Percentiles rank a stretch among this genome's conserved stretches.
phyloP scores from a whole-genome alignment of 1,140 invertebrate species.

The Heliconius himera region DNA sequence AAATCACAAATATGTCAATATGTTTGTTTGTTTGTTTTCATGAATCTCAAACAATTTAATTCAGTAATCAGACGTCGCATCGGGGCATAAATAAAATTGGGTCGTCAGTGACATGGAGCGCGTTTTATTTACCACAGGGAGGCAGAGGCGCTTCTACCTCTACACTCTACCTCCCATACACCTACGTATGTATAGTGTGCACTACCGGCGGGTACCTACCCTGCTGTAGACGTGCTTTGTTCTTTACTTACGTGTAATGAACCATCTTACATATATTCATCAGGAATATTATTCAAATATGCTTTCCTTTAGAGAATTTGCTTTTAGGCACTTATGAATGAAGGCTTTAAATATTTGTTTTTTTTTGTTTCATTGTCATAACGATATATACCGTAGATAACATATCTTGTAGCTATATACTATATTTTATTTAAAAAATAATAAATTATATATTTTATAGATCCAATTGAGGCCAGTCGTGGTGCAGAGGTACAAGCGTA shows the following conservation, averaged over 20 bases:
- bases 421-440: too few relatives aligned
- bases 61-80: background rate
- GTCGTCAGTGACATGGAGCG: slow-evolving; percentile 15
- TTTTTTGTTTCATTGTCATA: too few relatives aligned
- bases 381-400: too few relatives aligned
- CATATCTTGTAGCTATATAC: too few relatives aligned
- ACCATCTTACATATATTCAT: background rate
- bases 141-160: background rate
- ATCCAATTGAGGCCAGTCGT: too few relatives aligned
- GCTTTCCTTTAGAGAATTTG: too few relatives aligned
- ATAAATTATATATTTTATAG: too few relatives aligned
- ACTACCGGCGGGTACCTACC: too few relatives aligned
- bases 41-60: background rate
- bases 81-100: slow-evolving; percentile 8
- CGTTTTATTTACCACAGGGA: slow-evolving; percentile 19
- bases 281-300: background rate
- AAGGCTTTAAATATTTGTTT: too few relatives aligned
- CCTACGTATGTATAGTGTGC: background rate
- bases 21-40: background rate
- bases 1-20: background rate
- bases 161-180: background rate
- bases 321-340: too few relatives aligned
- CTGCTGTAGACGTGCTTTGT: background rate
- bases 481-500: too few relatives aligned
- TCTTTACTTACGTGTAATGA: slow-evolving; percentile 3